phyloP scores from a whole-genome alignment of 2,113 vertebrate genomes.

The Bungarus multicinctus region DNA sequence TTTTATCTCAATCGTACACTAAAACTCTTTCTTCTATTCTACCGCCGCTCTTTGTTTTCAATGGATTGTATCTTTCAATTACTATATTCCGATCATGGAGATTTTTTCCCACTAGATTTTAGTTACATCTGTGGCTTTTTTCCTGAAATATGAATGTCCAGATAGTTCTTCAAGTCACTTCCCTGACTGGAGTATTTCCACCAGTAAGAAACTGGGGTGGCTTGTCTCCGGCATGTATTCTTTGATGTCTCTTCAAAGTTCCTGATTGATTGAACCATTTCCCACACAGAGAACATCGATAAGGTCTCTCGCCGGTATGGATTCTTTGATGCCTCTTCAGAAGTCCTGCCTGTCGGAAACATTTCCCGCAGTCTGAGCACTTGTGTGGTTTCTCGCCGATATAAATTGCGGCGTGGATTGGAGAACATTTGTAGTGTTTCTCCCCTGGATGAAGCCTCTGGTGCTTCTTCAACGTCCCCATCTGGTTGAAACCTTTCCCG shows the following conservation, averaged over 20 bases:
- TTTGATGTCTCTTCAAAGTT: neutral
- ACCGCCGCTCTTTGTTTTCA: neutral
- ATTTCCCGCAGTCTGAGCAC: neutral
- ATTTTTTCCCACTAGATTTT: neutral
- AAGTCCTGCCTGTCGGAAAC: neutral
- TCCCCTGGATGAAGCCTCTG: neutral
- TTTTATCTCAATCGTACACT: neutral
- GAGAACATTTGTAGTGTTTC: neutral
- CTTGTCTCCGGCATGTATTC: neutral
- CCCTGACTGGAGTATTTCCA: neutral
- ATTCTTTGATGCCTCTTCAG: neutral
- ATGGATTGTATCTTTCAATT: neutral
- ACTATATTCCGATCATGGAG: neutral
- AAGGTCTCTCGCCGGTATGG: neutral
- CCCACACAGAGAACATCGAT: neutral
- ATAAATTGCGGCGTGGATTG: neutral
- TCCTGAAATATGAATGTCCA: neutral
- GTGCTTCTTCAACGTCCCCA: neutral
- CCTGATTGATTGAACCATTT: neutral
- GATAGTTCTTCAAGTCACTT: neutral
- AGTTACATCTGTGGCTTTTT: neutral
- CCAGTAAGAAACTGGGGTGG: neutral
- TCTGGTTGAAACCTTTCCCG: neutral
- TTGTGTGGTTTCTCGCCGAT: neutral
- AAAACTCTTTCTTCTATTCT: neutral